Conservation (phyloP, 2,797 vertebrate genomes). For the Melanogrammus aeglefinus region DNA sequence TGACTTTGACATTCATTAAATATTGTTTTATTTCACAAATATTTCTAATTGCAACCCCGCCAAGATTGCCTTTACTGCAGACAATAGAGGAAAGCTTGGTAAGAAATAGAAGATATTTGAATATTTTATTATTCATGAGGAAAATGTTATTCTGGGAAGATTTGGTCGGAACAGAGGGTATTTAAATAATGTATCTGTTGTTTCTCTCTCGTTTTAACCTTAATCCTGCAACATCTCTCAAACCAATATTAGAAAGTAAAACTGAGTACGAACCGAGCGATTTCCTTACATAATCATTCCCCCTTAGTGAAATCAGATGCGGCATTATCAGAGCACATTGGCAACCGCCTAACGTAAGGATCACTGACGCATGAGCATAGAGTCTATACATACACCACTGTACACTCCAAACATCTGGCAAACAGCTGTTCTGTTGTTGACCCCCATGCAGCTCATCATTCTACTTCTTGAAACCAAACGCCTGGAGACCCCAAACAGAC, state of each 20-base stretch:
- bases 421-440: neutral
- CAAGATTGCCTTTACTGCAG: neutral
- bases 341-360: neutral
- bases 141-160: conserved; percentile 23
- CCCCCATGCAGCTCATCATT: neutral
- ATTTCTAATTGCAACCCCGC: neutral
- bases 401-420: neutral
- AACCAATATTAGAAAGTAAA: neutral
- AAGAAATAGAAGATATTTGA: too few relatives aligned
- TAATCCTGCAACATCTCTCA: neutral
- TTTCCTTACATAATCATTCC: neutral
- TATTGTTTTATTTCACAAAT: neutral
- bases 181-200: conserved; percentile 1
- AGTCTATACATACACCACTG: neutral
- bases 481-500: neutral
- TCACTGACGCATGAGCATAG: neutral
- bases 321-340: neutral
- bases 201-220: neutral
- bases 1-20: neutral
- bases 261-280: neutral
- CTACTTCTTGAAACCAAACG: neutral
- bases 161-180: conserved; percentile 22
- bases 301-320: neutral
- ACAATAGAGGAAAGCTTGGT: neutral
- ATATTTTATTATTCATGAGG: conserved; percentile 18